Percentiles rank a stretch among this genome's conserved stretches.
Conservation (phyloP, 2,888 invertebrate genomes). For the Drosophila mimica region DNA sequence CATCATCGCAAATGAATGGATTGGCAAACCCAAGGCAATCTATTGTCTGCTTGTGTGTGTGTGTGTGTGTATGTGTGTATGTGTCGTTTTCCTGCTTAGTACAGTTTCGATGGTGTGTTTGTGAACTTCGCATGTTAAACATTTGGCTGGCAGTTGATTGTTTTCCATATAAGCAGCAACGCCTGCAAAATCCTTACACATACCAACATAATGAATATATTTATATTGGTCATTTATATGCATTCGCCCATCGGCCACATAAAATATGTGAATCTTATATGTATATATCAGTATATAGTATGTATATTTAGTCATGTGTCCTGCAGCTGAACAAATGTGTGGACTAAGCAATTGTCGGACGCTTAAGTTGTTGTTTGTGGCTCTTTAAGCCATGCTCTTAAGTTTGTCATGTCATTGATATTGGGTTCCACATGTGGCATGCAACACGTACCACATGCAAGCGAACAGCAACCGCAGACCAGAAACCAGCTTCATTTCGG, state of each 20-base stretch:
- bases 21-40: conserved; percentile 66
- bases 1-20: conserved; percentile 58
- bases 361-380: conserved; percentile 26
- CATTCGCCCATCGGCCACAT: conserved; percentile 59
- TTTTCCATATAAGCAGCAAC: conserved; percentile 56
- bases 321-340: conserved; percentile 60
- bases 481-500: conserved; percentile 71
- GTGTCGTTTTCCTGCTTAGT: conserved; percentile 28
- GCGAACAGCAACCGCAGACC: conserved; percentile 18
- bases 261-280: conserved; percentile 7
- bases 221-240: conserved; percentile 68
- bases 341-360: conserved; percentile 39
- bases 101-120: conserved; percentile 22
- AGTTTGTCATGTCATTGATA: conserved; percentile 45
- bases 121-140: conserved; percentile 54
- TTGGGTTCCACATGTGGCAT: conserved; percentile 70
- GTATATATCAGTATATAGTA: conserved; percentile 25
- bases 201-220: conserved; percentile 36
- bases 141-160: conserved; percentile 68
- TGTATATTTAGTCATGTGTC: conserved; percentile 41
- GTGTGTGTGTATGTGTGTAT: background rate
- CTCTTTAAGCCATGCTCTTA: conserved; percentile 54
- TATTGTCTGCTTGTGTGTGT: conserved; percentile 57
- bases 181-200: conserved; percentile 32
- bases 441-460: conserved; percentile 65